These are phyloP conservation scores for Thyatira batis DNA, from an alignment of 2,888 invertebrate species.

Conservation along the genomic window DNA sequence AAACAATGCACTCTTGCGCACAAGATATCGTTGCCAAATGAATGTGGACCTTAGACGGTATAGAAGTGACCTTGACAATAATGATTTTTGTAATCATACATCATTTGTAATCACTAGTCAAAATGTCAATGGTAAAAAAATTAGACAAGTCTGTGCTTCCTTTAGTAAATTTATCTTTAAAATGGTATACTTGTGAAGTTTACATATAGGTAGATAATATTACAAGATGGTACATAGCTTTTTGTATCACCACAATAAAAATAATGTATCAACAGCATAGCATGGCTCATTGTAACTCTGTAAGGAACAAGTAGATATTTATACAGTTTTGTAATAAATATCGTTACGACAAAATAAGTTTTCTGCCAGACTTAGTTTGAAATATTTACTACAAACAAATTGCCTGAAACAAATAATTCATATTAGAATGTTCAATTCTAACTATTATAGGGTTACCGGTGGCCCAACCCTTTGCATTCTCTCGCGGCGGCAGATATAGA, in stretches of 20 bases:
- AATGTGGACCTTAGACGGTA: constrained; percentile 24
- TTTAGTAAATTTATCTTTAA: too few relatives aligned
- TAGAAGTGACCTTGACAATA: constrained; percentile 18
- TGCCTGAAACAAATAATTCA: not conserved
- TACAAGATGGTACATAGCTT: too few relatives aligned
- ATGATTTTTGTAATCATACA: not conserved
- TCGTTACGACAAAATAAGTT: not conserved
- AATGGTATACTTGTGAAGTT: too few relatives aligned
- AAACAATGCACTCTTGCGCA: constrained; percentile 57
- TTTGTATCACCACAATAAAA: too few relatives aligned
- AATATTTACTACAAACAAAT: not conserved
- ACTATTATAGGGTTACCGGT: not conserved
- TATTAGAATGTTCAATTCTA: constrained; percentile 4
- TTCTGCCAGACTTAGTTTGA: not conserved
- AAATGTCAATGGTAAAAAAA: too few relatives aligned
- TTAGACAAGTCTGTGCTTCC: too few relatives aligned
- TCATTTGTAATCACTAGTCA: not conserved
- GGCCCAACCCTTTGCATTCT: constrained; percentile 23
- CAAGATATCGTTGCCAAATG: constrained; percentile 54
- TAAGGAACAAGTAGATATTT: too few relatives aligned
- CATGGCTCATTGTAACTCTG: too few relatives aligned
- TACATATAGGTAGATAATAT: too few relatives aligned
- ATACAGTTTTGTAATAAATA: not conserved
- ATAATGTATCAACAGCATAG: too few relatives aligned
- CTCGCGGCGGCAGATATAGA: constrained; percentile 32